phyloP scores from a whole-genome alignment of 2,888 invertebrate species.

The Belgica antarctica region DNA sequence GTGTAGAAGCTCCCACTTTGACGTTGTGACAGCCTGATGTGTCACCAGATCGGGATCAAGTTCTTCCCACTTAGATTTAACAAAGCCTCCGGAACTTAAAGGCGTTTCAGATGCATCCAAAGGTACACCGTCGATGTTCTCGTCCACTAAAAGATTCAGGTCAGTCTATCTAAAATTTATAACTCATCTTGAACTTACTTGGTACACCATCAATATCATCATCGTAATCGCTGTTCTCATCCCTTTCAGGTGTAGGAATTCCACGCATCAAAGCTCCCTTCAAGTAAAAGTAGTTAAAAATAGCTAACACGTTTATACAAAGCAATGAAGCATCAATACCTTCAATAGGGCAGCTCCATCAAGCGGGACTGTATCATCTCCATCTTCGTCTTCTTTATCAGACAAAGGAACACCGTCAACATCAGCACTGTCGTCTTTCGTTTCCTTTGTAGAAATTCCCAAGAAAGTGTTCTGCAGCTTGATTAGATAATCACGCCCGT shows the following conservation, averaged over 20 bases:
- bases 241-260: slow-evolving; percentile 48
- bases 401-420: slow-evolving; percentile 47
- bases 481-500: slow-evolving; percentile 87
- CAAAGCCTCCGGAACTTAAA: slow-evolving; percentile 58
- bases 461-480: slow-evolving; percentile 87
- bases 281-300: no score
- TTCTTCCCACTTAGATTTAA: slow-evolving; percentile 94
- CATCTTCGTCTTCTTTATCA: slow-evolving; percentile 61
- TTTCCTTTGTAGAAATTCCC: slow-evolving; percentile 60
- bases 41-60: slow-evolving; percentile 78
- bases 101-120: slow-evolving; percentile 56
- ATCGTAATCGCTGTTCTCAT: slow-evolving; percentile 52
- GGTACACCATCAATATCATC: slow-evolving; percentile 72
- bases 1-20: slow-evolving; percentile 77
- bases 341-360: slow-evolving; percentile 79
- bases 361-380: slow-evolving; percentile 73
- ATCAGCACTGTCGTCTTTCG: slow-evolving; percentile 10
- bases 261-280: slow-evolving; percentile 63
- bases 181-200: slow-evolving; percentile 52
- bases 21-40: slow-evolving; percentile 75
- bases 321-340: no score
- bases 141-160: slow-evolving; percentile 63
- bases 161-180: slow-evolving; percentile 44
- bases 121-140: slow-evolving; percentile 74
- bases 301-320: no score